Evolutionary conservation across 2,113 vertebrate species (phyloP), one percentile per base, ranked within the genome.

Genomic region (Leptodactylus fuscus): DNA sequence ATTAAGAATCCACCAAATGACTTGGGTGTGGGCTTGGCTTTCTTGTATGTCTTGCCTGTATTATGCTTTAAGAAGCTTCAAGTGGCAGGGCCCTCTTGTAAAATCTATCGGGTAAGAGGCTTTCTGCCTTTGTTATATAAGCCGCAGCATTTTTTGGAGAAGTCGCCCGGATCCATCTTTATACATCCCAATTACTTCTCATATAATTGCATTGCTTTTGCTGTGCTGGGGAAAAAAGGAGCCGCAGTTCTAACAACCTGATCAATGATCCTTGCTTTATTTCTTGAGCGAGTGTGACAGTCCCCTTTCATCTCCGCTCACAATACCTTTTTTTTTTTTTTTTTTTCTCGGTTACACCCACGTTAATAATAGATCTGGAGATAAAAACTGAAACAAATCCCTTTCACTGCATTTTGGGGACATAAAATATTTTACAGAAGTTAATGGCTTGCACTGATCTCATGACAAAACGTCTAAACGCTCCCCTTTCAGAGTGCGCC

Each of bases 291-390:
- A 70, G 60, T 20, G 62, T 51, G 62, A 69, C 60, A 69, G 27
- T 69, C 62, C 80, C 44, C 44, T 81, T 71, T 71, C 67, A 71
- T 82, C 81, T 70, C 27, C 41, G 6, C 27, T 48, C 60, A 81
- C 79, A 81, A 81, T 81, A 67, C 60, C 36, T 34, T 81, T 81
- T 27, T 81, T 32, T 69, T 81, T 22, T 65, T 41, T 55, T 81
- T 81, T 81, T 81, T 22, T 46, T 44, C n/a, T 62, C 41, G 48
- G 62, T 69, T 70, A 51, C 81, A 82, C 81, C 81, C 44, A 49
- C 62, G 46, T 70, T 82, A 70, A 70, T 70, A 81, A 82, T 70
- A 82, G 29, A 82, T 82, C 81, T 71, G 22, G 62, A 71, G 81
- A 70, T 82, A 70, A 29, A 67, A 32, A 36, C 46, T 81, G 65